Base-by-base conservation (phyloP, 1,140 invertebrate genomes). In the Solenopsis fugax region DNA sequence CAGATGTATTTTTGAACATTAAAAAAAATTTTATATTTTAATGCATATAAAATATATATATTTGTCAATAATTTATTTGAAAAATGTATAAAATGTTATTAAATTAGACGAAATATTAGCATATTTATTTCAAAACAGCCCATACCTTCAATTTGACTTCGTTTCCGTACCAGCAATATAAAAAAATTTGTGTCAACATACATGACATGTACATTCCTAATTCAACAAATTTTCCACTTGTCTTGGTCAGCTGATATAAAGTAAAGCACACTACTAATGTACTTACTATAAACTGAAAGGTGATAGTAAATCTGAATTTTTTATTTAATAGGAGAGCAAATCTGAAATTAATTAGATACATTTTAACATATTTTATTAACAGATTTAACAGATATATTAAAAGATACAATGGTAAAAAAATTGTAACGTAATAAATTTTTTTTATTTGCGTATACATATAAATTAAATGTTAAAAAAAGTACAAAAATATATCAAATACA, bases 81-180 rank as follows among this genome's bases (percentile, higher is more conserved):
- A 0, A 5, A 76, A 58, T 24, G 4, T 16, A 37, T 69, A 77
- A 56, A 52, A 73, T 13, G 10, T 52, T 10, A 24, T 21, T n/a
- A 21, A 54, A 69, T 50, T 29, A 45, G 64, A 65, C 34, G 12
- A 21, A 18, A 50, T 5, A 16, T 16, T 56, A n/a, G 4, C 13
- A 72, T 16, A 24, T 50, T 12, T 18, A 24, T 76, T 37, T 45
- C 13, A 48, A 45, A 69, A 29, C 1, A 34, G 13, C 16, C 29
- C 48, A 52, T 82, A 85, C 60, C 72, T 88, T 81, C 18, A 82
- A 64, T 72, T 88, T 96, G 1, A 96, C 94, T 90, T 96, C 95
- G 89, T 95, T 96, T 18, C 96, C 96, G 82, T 95, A 96, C 96
- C 96, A 96, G 89, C 96, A 96, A 86, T 96, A 96, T 0, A 96